Evolutionary conservation across 1,140 invertebrate species (phyloP).

Genomic region (Zophobas morio): DNA sequence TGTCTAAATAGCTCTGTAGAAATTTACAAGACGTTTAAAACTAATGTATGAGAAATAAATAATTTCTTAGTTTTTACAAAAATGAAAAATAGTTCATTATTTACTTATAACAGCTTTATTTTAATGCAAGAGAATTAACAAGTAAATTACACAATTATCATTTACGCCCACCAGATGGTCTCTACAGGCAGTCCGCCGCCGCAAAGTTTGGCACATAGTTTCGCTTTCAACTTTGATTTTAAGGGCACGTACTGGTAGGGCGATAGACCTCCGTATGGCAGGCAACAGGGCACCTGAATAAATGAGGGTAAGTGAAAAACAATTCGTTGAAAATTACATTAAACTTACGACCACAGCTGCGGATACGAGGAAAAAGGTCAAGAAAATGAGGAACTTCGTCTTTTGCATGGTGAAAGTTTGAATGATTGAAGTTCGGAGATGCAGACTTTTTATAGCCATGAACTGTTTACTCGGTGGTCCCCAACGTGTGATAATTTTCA

Average conservation of each 20-base stretch:
- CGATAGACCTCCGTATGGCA: neutral
- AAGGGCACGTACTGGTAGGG: conserved; percentile 13
- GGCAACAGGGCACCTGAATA: conserved; percentile 14
- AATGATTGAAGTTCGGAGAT: conserved; percentile 21
- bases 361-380: neutral
- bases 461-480: conserved; percentile 19
- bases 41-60: no score
- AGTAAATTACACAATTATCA: conserved; percentile 1
- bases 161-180: conserved; percentile 24
- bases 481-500: conserved; percentile 32
- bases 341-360: conserved; percentile 15
- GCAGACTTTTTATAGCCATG: conserved; percentile 16
- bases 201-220: conserved; percentile 38
- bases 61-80: no score
- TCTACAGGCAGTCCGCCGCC: neutral
- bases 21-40: no score
- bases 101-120: no score
- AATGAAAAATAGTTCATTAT: no score
- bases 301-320: neutral
- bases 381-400: conserved; percentile 18
- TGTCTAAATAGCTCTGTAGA: no score
- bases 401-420: conserved; percentile 7
- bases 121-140: neutral
- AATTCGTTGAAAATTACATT: neutral
- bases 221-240: conserved; percentile 25